Base-by-base conservation (phyloP, 2,797 vertebrate species). In the Gymnothorax reevesii region DNA sequence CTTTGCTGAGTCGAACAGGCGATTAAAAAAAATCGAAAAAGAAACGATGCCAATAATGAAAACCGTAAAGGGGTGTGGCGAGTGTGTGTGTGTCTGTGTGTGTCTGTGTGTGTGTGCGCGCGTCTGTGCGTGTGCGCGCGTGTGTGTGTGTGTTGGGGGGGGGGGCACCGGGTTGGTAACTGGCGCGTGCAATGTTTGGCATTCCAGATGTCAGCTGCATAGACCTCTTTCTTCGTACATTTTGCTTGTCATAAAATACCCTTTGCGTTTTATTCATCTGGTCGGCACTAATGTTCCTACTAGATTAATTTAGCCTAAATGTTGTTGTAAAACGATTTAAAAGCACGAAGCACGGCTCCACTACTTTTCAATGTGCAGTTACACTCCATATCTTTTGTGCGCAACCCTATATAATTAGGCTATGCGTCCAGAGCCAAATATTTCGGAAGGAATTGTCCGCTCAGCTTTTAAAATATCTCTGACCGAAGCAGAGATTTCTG, bases 1-100 rank as follows among this genome's bases (percentile, higher is more conserved):
- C 60, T 91, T 92, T 73, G 86, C 64, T 91, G 92, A 90, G 93
- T 33, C 2, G 13, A 75, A 15, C 87, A 71, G 88, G 84, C 90
- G 62, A 92, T 60, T 85, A 7, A 87, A 86, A 87, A 93, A 49
- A 42, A 49, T 10, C 49, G 4, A 77, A 17, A 77, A 79, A 79
- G 42, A 54, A 54, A 79, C 42, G 4, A 79, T 79, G 42, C 54
- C 15, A 79, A 54, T 79, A 54, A 69, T 69, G 25, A 4, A 10
- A 73, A 73, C 27, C 69, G 90, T 2, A 12, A 88, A 79, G 49
- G 49, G 54, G 42, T 20, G 42, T 77, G 12, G 0, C 73, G 42
- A 20, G 4, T 22, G 22, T 8, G 52, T 10, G 4, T 13, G 22
- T 7, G 49, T 9, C 27, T 42, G n/a, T 4, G 22, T 79, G 6